Percentiles rank a stretch among this genome's conserved stretches.
Conservation (phyloP, 1,140 invertebrate genomes). For the Coptotermes formosanus region DNA sequence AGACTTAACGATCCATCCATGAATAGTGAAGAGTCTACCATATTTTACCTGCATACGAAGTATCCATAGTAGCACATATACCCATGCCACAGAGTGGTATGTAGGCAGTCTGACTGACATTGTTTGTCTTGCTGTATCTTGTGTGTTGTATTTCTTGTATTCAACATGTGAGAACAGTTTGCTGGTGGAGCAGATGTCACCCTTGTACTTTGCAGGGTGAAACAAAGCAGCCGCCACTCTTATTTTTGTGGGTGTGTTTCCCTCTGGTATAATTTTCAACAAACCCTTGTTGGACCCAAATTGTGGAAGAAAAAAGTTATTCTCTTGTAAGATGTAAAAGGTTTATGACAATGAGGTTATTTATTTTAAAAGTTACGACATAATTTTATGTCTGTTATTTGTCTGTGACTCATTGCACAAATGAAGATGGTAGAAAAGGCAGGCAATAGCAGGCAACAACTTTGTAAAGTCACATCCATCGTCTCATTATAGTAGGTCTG, state of each 20-base stretch:
- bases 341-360: neutral
- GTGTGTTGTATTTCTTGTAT: neutral
- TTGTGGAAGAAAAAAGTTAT: neutral
- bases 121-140: neutral
- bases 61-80: neutral
- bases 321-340: neutral
- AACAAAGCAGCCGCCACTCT: neutral
- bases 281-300: neutral
- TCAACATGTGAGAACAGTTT: neutral
- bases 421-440: neutral
- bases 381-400: neutral
- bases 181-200: neutral
- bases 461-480: neutral
- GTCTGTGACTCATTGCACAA: neutral
- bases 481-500: neutral
- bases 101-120: neutral
- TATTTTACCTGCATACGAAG: neutral
- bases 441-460: neutral
- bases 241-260: neutral
- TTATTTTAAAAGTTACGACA: slow-evolving; percentile 8
- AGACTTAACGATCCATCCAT: neutral
- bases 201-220: neutral
- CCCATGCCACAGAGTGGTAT: neutral
- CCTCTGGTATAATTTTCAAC: neutral
- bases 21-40: neutral